phyloP scores from a whole-genome alignment of 2,888 invertebrate genomes.

The Scaptomyza parva region DNA sequence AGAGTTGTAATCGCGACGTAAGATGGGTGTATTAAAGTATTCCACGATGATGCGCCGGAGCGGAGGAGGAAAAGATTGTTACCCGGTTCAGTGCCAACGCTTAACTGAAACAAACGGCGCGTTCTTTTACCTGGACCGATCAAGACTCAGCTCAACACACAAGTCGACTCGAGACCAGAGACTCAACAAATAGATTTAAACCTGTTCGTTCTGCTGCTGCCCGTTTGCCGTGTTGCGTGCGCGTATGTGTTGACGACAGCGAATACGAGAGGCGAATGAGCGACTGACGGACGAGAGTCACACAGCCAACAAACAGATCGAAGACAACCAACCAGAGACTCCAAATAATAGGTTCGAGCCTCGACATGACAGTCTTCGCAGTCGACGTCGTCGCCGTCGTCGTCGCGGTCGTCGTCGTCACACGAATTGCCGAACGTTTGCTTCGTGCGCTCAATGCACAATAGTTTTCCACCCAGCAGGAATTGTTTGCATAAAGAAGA shows the following conservation, averaged over 20 bases:
- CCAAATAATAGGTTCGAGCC: constrained; percentile 51
- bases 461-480: constrained; percentile 24
- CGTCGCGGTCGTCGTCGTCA: constrained; percentile 22
- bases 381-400: constrained; percentile 17
- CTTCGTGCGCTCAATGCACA: constrained; percentile 34
- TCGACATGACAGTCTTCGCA: constrained; percentile 48
- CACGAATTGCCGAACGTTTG: constrained; percentile 35
- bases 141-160: constrained; percentile 42
- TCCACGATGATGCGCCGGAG: constrained; percentile 46
- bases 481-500: constrained; percentile 1
- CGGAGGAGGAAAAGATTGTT: constrained; percentile 83
- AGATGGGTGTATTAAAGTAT: constrained; percentile 6
- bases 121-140: constrained; percentile 75
- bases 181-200: constrained; percentile 54
- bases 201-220: constrained; percentile 52
- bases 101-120: constrained; percentile 84
- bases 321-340: constrained; percentile 58
- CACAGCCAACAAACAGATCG: constrained; percentile 57
- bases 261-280: constrained; percentile 79
- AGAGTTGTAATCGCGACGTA: constrained; percentile 27
- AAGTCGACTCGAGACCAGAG: too few species aligned
- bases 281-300: constrained; percentile 62
- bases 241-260: constrained; percentile 79
- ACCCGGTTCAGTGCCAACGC: constrained; percentile 85
- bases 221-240: constrained; percentile 47